Conservation (phyloP, 2,888 invertebrate genomes). For the Mechanitis messenoides region DNA sequence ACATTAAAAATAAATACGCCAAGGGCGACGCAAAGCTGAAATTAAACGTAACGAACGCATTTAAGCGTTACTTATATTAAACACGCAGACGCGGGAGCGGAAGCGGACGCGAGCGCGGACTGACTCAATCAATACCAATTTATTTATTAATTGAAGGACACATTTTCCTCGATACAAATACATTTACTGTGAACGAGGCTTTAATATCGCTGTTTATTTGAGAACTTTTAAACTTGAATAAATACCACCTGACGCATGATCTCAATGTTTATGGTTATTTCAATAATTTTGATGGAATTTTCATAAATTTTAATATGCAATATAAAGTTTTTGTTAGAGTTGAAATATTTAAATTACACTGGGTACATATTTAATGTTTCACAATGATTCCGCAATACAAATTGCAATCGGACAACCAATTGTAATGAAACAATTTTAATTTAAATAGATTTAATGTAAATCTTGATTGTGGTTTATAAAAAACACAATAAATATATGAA, state of each 20-base stretch:
- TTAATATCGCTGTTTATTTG: constrained; percentile 14
- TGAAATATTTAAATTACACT: not conserved
- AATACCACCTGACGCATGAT: constrained; percentile 12
- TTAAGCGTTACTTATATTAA: too few relatives aligned
- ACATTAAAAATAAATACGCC: too few relatives aligned
- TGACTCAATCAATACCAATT: not conserved
- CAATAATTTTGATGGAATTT: not conserved
- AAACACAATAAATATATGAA: too few relatives aligned
- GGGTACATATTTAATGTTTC: not conserved
- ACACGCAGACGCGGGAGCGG: too few relatives aligned
- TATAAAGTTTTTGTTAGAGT: not conserved
- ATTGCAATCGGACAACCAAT: too few relatives aligned
- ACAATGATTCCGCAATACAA: not conserved
- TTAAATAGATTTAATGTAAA: too few relatives aligned
- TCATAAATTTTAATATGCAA: not conserved
- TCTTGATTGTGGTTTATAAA: too few relatives aligned
- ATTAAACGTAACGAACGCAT: too few relatives aligned
- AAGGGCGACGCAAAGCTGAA: too few relatives aligned
- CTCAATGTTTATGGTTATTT: not conserved
- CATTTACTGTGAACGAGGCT: not conserved
- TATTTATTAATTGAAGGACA: not conserved
- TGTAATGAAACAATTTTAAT: too few relatives aligned
- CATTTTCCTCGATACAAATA: not conserved
- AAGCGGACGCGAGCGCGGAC: not conserved
- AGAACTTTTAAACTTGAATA: constrained; percentile 14